These are phyloP conservation scores for Crotalus viridis DNA, from an alignment of 2,113 vertebrate genomes.

Conservation along the genomic window DNA sequence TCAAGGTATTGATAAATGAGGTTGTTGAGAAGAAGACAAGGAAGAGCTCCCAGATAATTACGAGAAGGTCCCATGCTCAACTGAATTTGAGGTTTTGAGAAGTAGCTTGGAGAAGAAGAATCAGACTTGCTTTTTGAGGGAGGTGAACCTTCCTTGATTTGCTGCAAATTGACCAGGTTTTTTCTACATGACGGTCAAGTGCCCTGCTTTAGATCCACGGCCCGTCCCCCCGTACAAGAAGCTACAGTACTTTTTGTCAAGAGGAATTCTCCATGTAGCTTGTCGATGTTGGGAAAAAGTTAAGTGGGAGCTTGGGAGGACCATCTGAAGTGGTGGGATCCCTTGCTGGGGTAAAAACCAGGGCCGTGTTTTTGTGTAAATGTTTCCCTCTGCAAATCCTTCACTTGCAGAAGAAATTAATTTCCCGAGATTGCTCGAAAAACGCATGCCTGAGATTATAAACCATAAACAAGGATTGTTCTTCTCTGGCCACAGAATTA, in stretches of 20 bases:
- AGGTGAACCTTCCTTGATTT: neutral
- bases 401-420: neutral
- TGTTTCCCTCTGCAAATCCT: neutral
- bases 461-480: neutral
- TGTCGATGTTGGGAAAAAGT: neutral
- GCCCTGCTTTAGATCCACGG: too few species aligned
- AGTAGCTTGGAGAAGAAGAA: neutral
- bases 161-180: neutral
- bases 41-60: too few species aligned
- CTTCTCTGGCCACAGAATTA: constrained; percentile 77
- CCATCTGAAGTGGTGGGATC: accelerated
- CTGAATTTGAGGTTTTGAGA: too few species aligned
- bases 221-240: too few species aligned
- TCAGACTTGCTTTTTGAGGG: neutral
- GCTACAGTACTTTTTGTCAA: neutral
- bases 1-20: neutral
- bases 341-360: neutral
- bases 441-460: neutral
- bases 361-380: neutral
- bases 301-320: constrained; percentile 1
- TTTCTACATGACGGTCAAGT: neutral
- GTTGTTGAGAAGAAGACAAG: neutral
- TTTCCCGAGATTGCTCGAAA: neutral
- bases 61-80: neutral
- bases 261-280: too few species aligned